A percentile compares a stretch with the other conserved stretches of the same genome.
phyloP scores from a whole-genome alignment of 2,888 invertebrate species.

The Tenthredo livida region DNA sequence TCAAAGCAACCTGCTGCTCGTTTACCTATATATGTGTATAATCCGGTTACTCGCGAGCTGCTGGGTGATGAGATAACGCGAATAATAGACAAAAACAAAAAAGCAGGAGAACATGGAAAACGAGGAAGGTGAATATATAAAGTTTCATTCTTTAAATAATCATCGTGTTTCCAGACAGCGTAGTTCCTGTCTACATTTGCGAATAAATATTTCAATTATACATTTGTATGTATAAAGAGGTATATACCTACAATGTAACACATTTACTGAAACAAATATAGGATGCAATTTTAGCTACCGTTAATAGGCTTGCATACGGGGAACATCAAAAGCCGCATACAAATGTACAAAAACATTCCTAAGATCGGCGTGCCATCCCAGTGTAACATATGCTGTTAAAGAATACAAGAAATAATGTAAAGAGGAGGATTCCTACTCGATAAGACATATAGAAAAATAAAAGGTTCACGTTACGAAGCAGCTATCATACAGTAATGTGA shows the following conservation, averaged over 20 bases:
- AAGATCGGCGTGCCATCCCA: not conserved
- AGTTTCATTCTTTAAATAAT: constrained; percentile 28
- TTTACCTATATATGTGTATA: not conserved
- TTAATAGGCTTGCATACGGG: not conserved
- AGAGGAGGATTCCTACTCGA: not conserved
- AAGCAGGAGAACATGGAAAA: constrained; percentile 5
- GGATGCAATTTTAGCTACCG: not conserved
- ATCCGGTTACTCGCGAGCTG: not conserved
- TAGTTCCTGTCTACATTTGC: constrained; percentile 32
- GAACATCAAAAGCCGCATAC: not conserved
- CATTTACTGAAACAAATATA: not conserved
- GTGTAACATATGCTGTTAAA: constrained; percentile 3
- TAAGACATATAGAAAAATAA: not conserved
- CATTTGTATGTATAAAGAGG: not conserved
- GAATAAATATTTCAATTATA: constrained; percentile 32
- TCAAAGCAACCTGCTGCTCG: constrained; percentile 18
- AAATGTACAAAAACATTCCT: not conserved
- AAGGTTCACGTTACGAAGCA: constrained; percentile 1
- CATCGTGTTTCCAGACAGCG: constrained; percentile 23
- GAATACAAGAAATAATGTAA: not conserved
- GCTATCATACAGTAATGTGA: not conserved
- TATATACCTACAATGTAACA: not conserved
- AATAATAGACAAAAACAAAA: not conserved
- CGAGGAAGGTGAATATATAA: not conserved
- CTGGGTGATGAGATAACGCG: not conserved